These are phyloP conservation scores for Sinonovacula constricta DNA, from an alignment of 1,140 invertebrate genomes.

Conservation along the genomic window DNA sequence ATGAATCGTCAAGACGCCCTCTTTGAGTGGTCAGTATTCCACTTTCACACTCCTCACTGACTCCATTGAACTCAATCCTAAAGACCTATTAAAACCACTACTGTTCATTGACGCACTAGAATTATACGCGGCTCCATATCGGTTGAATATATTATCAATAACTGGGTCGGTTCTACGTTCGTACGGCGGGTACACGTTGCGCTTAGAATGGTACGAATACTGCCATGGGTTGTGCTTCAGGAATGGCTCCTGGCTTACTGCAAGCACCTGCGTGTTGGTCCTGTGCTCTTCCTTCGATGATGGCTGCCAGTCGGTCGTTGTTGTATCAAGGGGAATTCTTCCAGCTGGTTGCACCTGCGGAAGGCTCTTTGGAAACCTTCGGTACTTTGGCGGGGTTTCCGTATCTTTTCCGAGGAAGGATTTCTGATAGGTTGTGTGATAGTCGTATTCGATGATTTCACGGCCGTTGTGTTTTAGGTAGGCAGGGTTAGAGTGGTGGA, in stretches of 20 bases:
- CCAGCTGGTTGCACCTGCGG: conserved; percentile 19
- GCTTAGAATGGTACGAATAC: conserved; percentile 67
- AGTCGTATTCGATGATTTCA: conserved; percentile 51
- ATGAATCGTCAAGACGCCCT: too few relatives aligned
- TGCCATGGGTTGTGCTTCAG: conserved; percentile 70
- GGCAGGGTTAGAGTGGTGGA: conserved; percentile 60
- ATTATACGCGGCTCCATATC: conserved; percentile 63
- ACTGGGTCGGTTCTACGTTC: conserved; percentile 51
- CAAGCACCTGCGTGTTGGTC: conserved; percentile 69
- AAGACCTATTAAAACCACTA: conserved; percentile 32
- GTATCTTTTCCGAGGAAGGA: conserved; percentile 57
- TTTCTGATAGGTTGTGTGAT: conserved; percentile 59
- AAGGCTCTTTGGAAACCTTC: conserved; percentile 56
- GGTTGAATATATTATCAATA: conserved; percentile 65
- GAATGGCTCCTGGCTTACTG: conserved; percentile 71
- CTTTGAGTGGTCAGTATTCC: too few relatives aligned
- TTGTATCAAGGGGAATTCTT: conserved; percentile 49
- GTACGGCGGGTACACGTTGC: conserved; percentile 70
- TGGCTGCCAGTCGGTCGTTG: conserved; percentile 61
- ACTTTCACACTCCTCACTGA: too few relatives aligned
- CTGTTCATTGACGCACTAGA: not conserved
- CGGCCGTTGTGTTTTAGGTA: conserved; percentile 63
- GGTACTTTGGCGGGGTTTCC: conserved; percentile 49
- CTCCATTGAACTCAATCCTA: conserved; percentile 26
- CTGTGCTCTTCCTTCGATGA: conserved; percentile 50